Evolutionary conservation across 1,140 invertebrate genomes (phyloP).

Genomic region (Drosophila quadrilineata): DNA sequence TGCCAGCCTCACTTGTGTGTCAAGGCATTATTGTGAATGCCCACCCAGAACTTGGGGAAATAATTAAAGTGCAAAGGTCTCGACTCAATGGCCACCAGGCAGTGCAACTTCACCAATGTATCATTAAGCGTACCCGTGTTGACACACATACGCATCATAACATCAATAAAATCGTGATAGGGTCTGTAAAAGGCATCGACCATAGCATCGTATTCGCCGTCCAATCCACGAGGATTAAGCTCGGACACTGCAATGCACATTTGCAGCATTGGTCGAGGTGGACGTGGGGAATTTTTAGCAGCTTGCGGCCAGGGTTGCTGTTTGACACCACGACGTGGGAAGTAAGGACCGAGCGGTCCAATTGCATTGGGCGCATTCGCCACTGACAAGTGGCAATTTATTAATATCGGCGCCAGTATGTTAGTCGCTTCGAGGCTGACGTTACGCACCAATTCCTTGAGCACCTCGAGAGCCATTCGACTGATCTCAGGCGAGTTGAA

Average conservation of each 20-base stretch:
- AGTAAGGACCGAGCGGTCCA: constrained; percentile 76
- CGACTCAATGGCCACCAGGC: constrained; percentile 78
- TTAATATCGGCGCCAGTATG: constrained; percentile 91
- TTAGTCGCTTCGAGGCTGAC: constrained; percentile 91
- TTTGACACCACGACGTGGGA: constrained; percentile 73
- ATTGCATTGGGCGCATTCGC: constrained; percentile 89
- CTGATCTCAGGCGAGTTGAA: constrained; percentile 94
- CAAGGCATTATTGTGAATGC: constrained; percentile 78
- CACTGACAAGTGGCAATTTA: constrained; percentile 91
- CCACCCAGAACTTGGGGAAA: constrained; percentile 81
- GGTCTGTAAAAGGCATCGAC: constrained; percentile 90
- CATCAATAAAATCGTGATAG: constrained; percentile 92
- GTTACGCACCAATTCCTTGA: constrained; percentile 92
- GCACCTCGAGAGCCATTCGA: constrained; percentile 89
- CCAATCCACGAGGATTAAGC: constrained; percentile 84
- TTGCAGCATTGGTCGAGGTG: constrained; percentile 91
- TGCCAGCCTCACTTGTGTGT: constrained; percentile 81
- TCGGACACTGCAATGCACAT: constrained; percentile 92
- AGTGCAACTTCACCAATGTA: constrained; percentile 73
- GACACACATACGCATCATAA: constrained; percentile 93
- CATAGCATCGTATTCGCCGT: constrained; percentile 90
- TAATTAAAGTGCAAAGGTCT: constrained; percentile 79
- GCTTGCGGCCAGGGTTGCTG: constrained; percentile 64
- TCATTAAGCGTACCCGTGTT: constrained; percentile 79
- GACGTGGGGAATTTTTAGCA: constrained; percentile 82